Base-by-base conservation (phyloP, 2,888 invertebrate genomes). In the Tiphia femorata region DNA sequence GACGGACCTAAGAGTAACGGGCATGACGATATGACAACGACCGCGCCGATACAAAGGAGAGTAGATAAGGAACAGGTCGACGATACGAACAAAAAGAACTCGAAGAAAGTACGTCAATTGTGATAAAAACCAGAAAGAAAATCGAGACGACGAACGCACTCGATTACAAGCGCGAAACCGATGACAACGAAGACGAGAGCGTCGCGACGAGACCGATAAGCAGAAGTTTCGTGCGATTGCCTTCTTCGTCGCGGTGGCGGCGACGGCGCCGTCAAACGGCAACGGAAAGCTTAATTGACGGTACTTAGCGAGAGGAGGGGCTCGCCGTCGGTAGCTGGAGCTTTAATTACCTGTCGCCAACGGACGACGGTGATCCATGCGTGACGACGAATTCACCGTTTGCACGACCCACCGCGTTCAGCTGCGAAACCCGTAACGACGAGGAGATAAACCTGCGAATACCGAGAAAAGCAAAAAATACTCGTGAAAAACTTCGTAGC, bases 261-360 rank as follows among this genome's bases (percentile, higher is more conserved):
- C 50, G 48, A 54, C 52, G 37, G 42, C 49, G 52, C 41, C 55
- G 49, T 44, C 38, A 48, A 35, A 33, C 41, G 42, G 58, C 48
- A 57, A 43, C 61, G 49, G 63, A 64, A 58, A 57, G 60, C 64
- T 66, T 71, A 71, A 71, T 71, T 71, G 70, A 64, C 68, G 68
- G 60, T 61, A 64, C 66, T 70, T 70, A 68, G 58, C 58, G 62
- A 44, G 27, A 44, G 27, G 37, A 44, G 54, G 23, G 60, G 38
- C 43, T 27, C 37, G 23, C 25, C 37, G 23, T 27, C 43, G 3
- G 19, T 17, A 8, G 25, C 12, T 19, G 27, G 25, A 19, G 19
- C 29, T 58, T 62, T 68, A 68, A 67, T 69, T 69, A 69, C 64
- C 69, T 64, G 68, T 64, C 70, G 60, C 37, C 16, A 10, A 19